Conservation (phyloP, 2,888 invertebrate species). For the Hyppa rectilinea region DNA sequence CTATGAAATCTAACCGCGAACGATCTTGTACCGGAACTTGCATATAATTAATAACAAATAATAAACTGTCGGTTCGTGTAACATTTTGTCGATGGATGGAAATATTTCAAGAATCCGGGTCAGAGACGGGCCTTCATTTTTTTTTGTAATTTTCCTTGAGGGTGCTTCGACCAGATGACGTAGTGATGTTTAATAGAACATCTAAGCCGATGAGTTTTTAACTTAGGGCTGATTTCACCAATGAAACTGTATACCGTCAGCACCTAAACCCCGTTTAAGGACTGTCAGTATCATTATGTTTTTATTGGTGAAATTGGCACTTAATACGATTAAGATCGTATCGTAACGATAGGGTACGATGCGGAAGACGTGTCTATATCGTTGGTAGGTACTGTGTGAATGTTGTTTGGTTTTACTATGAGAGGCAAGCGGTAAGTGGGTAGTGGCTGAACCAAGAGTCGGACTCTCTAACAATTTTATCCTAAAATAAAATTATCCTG, state of each 20-base stretch:
- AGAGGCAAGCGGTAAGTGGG: background rate
- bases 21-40: constrained; percentile 59
- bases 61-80: constrained; percentile 32
- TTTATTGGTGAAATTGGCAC: too few relatives aligned
- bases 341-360: too few relatives aligned
- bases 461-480: background rate
- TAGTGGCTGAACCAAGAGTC: background rate
- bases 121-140: constrained; percentile 46
- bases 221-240: too few relatives aligned
- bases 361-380: constrained; percentile 7
- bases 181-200: constrained; percentile 36
- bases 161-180: constrained; percentile 44
- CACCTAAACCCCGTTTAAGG: too few relatives aligned
- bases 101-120: constrained; percentile 48
- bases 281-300: too few relatives aligned
- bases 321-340: constrained; percentile 46
- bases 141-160: constrained; percentile 43
- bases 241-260: too few relatives aligned
- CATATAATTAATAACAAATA: constrained; percentile 59
- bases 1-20: constrained; percentile 64
- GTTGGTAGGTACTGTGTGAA: background rate
- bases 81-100: constrained; percentile 45
- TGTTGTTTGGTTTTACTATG: constrained; percentile 2
- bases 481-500: background rate
- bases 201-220: constrained; percentile 37